Evolutionary conservation across 2,797 vertebrate species (phyloP).

Genomic region (Ataeniobius toweri): DNA sequence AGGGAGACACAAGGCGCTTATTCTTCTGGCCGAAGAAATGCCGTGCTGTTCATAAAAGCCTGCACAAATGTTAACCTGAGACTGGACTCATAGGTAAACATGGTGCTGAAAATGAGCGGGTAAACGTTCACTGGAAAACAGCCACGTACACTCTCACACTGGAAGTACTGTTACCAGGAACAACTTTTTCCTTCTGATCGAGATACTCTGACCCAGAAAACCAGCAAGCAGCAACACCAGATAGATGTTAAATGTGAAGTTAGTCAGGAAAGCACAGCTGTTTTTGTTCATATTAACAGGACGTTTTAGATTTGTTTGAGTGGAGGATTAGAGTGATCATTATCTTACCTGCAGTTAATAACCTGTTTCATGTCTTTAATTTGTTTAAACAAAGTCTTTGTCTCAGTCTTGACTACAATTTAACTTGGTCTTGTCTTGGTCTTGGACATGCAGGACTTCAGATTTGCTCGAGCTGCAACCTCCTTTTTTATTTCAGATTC

Average conservation of each 20-base stretch:
- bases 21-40: conserved; percentile 74
- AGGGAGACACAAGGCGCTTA: conserved; percentile 74
- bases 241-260: background rate
- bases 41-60: conserved; percentile 61
- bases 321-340: background rate
- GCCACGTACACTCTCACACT: conserved; percentile 19
- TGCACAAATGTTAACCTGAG: conserved; percentile 47
- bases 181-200: background rate
- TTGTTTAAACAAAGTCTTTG: too few species aligned
- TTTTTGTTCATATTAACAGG: background rate
- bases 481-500: too few species aligned
- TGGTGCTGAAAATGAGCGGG: conserved; percentile 14
- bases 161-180: conserved; percentile 16
- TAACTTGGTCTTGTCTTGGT: too few species aligned
- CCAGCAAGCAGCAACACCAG: background rate
- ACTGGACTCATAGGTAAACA: conserved; percentile 36
- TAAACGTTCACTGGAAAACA: conserved; percentile 8
- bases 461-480: too few species aligned
- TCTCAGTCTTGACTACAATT: too few species aligned
- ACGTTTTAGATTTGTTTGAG: background rate
- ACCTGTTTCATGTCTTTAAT: too few species aligned
- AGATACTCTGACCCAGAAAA: background rate
- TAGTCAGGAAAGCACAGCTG: background rate
- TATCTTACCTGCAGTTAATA: background rate
- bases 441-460: too few species aligned